Conservation (phyloP, 2,113 vertebrate species). For the Redunca redunca region DNA sequence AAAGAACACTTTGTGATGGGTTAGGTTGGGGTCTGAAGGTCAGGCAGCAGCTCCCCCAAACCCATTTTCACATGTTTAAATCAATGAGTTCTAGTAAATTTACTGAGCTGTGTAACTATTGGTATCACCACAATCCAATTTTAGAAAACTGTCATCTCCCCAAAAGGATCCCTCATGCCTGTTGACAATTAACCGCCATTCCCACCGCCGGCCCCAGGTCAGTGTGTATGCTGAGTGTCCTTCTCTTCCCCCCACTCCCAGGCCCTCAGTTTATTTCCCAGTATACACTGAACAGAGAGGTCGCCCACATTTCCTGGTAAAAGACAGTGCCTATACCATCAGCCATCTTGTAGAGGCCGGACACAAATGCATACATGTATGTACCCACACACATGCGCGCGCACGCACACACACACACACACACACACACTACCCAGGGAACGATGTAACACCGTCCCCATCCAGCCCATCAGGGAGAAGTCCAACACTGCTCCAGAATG, state of each 20-base stretch:
- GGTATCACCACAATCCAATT: not conserved
- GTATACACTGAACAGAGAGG: fast-evolving
- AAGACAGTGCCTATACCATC: not conserved
- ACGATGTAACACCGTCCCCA: not conserved
- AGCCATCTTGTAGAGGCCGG: not conserved
- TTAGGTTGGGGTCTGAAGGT: not conserved
- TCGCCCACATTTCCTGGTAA: not conserved
- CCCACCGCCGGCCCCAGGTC: not conserved
- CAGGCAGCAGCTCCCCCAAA: not conserved
- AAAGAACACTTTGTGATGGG: not conserved
- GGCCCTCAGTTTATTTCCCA: not conserved
- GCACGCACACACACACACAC: no score
- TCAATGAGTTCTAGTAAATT: not conserved
- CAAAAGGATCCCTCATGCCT: not conserved
- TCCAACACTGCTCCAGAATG: not conserved
- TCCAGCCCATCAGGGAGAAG: not conserved
- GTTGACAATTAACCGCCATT: not conserved
- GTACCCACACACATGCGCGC: not conserved
- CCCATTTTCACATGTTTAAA: not conserved
- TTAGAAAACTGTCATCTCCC: not conserved
- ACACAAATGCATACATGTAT: not conserved
- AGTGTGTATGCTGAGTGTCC: fast-evolving
- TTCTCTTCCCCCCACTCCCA: no score
- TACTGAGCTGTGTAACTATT: no score
- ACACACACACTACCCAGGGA: not conserved